Evolutionary conservation across 2,113 vertebrate species (phyloP), one percentile per base, ranked within the genome.

Genomic region (Bos javanicus): DNA sequence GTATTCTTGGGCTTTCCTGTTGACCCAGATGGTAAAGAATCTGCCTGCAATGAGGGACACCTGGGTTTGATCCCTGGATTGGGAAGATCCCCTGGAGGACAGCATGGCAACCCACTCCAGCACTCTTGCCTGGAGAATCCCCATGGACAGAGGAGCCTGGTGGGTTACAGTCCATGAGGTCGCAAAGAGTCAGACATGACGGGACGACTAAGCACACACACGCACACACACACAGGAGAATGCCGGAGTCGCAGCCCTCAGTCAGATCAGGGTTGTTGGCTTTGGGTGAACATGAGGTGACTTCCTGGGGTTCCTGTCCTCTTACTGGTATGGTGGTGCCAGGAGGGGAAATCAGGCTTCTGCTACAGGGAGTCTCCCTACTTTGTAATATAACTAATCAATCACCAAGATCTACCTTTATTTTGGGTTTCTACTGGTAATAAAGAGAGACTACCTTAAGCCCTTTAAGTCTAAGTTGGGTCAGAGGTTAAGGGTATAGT

Each of bases 121-220:
- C 36, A 21, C 5, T 71, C n/a, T 71, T 11, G n/a, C n/a, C 64
- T 71, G 64, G 64, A 36, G 9, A 71, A 71, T 36, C n/a, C 17
- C 11, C 36, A 39, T 39, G n/a, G 36, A 74, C 67, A 39, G 1
- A 25, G 36, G 67, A 74, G 5, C 11, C 67, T 74, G 36, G 67
- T 13, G 11, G 10, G 67, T 7, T 74, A 25, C 3, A 74, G 67
- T 39, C 11, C 36, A 25, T 39, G 21, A 6, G 67, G 36, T 74
- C 0, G 1, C 36, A 74, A 74, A 74, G 11, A 74, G 36, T 74
- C 36, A 43, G 71, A 74, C 71, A 43, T 7, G 36, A 74, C 6
- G 6, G 71, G 25, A 11, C 0, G 3, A 43, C 36, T 43, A 74
- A 74, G 11, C 43, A 78, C 4, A 15, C 16, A 3, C 11, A 2